Base-by-base conservation (phyloP, 2,113 vertebrate species). In the Phalacrocorax brasilianus region DNA sequence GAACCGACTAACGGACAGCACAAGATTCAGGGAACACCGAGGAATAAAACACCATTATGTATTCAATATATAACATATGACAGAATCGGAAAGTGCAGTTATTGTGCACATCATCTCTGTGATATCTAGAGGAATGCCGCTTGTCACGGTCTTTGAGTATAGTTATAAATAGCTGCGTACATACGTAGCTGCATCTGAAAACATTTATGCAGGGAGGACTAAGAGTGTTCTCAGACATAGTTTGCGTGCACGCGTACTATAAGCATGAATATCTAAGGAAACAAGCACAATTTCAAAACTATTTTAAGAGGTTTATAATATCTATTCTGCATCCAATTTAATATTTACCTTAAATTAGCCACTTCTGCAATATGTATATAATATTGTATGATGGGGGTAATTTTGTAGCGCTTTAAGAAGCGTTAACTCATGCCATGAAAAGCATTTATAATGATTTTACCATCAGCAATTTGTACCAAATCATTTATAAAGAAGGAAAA, bases 281-380 rank as follows among this genome's bases (percentile, higher is more conserved):
- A 86, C 6, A 79, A 79, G 45, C 30, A 80, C 10, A n/a, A 88
- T 83, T 49, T 71, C 66, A 68, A 91, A 90, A 73, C 32, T 75
- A 77, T 83, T 89, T 73, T 21, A 50, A 80, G 59, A 2, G 5
- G 14, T 74, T 76, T 66, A 68, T 50, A 82, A 35, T 59, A 88
- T 3, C 49, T 78, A 22, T 44, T 89, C 56, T 74, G 26, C 53
- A 85, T 30, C 70, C 40, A 85, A 79, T 93, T 89, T 75, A 80
- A 81, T 88, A 78, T 95, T 96, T 87, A 40, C 81, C 91, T 94
- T 84, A 95, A 96, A 95, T 94, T 79, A 95, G 84, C 42, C 63
- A 86, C 32, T 89, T 91, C 44, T 68, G 62, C 80, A 93, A 93
- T 82, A 91, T 3, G 24, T 76, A 55, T 63, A 88, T 82, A 97